Evolutionary conservation across 2,113 vertebrate species (phyloP).

Genomic region (Sisor rabdophorus): DNA sequence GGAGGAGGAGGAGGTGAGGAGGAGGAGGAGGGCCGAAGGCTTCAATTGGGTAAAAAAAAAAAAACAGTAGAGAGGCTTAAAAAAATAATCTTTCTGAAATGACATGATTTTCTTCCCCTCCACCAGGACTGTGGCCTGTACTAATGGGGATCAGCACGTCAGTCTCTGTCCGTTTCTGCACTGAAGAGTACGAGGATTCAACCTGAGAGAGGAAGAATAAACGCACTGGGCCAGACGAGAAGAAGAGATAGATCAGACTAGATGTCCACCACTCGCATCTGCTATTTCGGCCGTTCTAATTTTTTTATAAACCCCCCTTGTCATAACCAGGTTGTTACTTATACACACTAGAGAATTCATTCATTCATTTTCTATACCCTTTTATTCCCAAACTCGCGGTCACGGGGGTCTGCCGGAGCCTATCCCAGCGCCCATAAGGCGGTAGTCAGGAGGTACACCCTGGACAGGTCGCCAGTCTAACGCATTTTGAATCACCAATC

Average conservation of each 20-base stretch:
- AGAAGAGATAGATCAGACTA: constrained; percentile 10
- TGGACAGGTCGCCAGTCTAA: too few species aligned
- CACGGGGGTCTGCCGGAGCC: too few species aligned
- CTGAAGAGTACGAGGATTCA: constrained; percentile 63
- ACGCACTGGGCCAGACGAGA: constrained; percentile 49
- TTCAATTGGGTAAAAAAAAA: constrained; percentile 30
- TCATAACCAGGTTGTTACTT: neutral
- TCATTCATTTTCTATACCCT: too few species aligned
- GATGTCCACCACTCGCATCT: constrained; percentile 7
- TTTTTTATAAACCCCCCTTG: neutral
- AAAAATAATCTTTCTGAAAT: constrained; percentile 57
- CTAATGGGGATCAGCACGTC: constrained; percentile 64
- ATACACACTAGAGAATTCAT: too few species aligned
- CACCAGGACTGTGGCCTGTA: constrained; percentile 52
- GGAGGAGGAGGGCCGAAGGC: constrained; percentile 24
- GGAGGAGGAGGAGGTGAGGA: constrained; percentile 17
- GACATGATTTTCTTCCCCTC: constrained; percentile 46
- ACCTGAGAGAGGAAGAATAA: constrained; percentile 62
- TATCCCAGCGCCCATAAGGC: too few species aligned
- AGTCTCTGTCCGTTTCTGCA: constrained; percentile 62
- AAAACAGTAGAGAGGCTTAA: constrained; percentile 55
- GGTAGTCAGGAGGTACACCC: too few species aligned
- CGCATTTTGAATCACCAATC: too few species aligned
- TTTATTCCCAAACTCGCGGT: too few species aligned
- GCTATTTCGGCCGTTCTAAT: constrained; percentile 5